A percentile compares a stretch with the other conserved stretches of the same genome.
Evolutionary conservation across 2,113 vertebrate genomes (phyloP).

Genomic region (Tenrec ecaudatus): DNA sequence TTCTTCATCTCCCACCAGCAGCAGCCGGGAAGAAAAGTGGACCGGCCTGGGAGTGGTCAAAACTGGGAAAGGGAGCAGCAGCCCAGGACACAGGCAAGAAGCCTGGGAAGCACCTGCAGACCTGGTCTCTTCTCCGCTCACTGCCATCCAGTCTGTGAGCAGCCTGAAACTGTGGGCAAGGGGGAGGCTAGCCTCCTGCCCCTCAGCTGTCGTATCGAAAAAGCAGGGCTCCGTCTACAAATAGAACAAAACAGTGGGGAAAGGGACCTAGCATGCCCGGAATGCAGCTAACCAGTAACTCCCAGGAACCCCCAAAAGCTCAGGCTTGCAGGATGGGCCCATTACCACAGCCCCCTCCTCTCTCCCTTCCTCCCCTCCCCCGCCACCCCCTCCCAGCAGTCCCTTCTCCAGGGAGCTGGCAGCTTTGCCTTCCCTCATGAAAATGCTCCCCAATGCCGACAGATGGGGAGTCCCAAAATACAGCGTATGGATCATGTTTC

Average conservation of each 20-base stretch:
- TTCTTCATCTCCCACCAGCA: background rate
- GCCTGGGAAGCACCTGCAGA: background rate
- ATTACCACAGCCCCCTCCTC: background rate
- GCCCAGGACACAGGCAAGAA: background rate
- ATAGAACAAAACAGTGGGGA: background rate
- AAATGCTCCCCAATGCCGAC: constrained; percentile 58
- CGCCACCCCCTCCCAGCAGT: no score
- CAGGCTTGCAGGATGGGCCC: background rate
- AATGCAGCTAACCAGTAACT: background rate
- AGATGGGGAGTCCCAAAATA: constrained; percentile 83
- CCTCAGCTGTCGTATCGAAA: background rate
- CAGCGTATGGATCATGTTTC: constrained; percentile 79
- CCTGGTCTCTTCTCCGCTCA: background rate
- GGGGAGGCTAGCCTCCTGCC: background rate
- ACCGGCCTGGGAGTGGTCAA: no score
- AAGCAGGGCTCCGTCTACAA: background rate
- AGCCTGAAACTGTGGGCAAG: background rate
- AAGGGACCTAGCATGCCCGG: background rate
- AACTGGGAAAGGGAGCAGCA: background rate
- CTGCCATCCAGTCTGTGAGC: background rate
- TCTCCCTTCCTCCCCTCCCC: background rate
- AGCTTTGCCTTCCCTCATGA: constrained; percentile 39
- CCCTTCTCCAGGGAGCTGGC: constrained; percentile 5
- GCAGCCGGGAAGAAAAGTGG: background rate
- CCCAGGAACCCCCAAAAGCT: background rate